phyloP scores from a whole-genome alignment of 2,797 vertebrate genomes.

The Enteromius unitaeniatus region DNA sequence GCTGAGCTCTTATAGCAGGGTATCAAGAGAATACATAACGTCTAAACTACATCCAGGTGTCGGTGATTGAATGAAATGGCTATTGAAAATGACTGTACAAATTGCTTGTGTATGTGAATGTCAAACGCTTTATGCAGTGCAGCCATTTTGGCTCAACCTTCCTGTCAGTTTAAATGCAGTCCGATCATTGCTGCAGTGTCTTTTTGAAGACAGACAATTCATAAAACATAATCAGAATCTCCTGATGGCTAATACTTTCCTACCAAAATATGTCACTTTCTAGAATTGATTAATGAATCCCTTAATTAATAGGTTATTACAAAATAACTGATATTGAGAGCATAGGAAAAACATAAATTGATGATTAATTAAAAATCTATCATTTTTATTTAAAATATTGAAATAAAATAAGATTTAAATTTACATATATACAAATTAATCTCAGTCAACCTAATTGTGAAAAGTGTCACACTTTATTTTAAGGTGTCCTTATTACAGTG shows the following conservation, averaged over 20 bases:
- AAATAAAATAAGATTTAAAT: not conserved
- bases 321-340: not conserved
- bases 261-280: not conserved
- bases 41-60: not conserved
- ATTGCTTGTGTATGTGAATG: not conserved
- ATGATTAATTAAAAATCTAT: not conserved
- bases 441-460: not conserved
- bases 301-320: not conserved
- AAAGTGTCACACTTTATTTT: too few relatives aligned
- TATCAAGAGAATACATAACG: conserved; percentile 11
- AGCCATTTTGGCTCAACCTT: conserved; percentile 50
- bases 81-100: not conserved
- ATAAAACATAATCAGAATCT: not conserved
- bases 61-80: conserved; percentile 20
- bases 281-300: not conserved
- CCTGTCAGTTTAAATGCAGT: conserved; percentile 16
- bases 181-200: not conserved
- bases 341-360: not conserved
- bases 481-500: too few relatives aligned
- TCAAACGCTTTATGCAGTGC: conserved; percentile 31
- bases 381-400: not conserved
- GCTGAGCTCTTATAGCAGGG: not conserved
- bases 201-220: not conserved
- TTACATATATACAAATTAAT: not conserved
- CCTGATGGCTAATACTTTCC: not conserved